These are phyloP conservation scores for Dasypus novemcinctus DNA, from an alignment of 2,113 vertebrate genomes.

Conservation along the genomic window DNA sequence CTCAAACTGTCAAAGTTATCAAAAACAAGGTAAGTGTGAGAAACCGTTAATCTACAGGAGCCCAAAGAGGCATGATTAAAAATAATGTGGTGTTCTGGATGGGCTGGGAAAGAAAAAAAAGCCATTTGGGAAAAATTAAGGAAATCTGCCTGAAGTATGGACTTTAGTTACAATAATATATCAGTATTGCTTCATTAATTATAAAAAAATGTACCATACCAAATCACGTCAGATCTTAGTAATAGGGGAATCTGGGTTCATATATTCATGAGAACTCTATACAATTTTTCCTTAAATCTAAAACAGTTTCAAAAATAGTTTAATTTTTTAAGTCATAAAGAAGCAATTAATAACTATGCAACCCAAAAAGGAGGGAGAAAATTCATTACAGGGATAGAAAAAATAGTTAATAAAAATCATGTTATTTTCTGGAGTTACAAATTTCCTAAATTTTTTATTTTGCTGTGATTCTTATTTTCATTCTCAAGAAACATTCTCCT, in stretches of 20 bases:
- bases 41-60: not conserved
- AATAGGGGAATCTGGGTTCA: not conserved
- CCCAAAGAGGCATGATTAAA: not conserved
- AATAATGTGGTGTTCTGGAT: not conserved
- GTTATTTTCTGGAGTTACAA: not conserved
- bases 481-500: not conserved
- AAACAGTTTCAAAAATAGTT: constrained; percentile 2
- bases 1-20: not conserved
- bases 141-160: not conserved
- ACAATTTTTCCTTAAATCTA: no score
- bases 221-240: not conserved
- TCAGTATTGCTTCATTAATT: no score
- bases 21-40: not conserved
- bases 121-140: not conserved
- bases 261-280: not conserved
- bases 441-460: not conserved
- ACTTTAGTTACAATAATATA: not conserved
- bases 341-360: not conserved
- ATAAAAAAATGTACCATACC: no score
- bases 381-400: not conserved
- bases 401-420: not conserved
- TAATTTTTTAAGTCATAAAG: not conserved
- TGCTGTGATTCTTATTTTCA: not conserved
- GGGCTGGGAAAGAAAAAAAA: not conserved
- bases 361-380: not conserved